Evolutionary conservation across 2,888 invertebrate genomes (phyloP), one percentile per base, ranked within the genome.

Genomic region (Acleris holmiana): DNA sequence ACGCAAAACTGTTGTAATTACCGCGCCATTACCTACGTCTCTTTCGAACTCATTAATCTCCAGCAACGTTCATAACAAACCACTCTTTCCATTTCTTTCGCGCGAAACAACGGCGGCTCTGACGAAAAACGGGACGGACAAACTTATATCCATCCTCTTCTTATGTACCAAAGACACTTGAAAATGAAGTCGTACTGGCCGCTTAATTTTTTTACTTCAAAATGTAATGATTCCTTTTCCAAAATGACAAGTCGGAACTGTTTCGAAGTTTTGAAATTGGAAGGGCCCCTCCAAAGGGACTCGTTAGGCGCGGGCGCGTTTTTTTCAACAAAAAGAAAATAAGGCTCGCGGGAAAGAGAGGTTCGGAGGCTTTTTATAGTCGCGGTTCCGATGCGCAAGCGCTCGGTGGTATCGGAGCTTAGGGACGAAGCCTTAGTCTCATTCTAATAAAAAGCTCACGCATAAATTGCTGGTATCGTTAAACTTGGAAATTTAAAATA

Each of bases 391-490:
- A 86, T 87, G 91, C 89, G 91, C 90, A 80, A 76, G 89, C 88
- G 91, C 89, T 80, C 88, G 91, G 91, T 87, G 86, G 91, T 91
- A 89, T 90, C 85, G 79, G 78, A 84, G 86, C 90, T 90, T 88
- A 83, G 86, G 89, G 86, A 90, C 87, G 87, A 85, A 78, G 82
- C 80, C 87, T 86, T 89, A 89, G 88, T 89, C 86, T 87, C 85
- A 91, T 90, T 90, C 88, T 86, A 88, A 90, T 90, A 90, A 89
- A 89, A 90, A 91, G 89, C 89, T 89, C 79, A 88, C 91, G 89
- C 88, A 88, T 85, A 86, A 84, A 87, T 89, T 86, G 88, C 85
- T 87, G 84, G 78, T 83, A 77, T 85, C 83, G 80, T 85, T 84
- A 82, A 76, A 25, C 76, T 83, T 80, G 75, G 78, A 85, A 83